Percentiles rank a stretch among this genome's conserved stretches.
phyloP scores from a whole-genome alignment of 2,888 invertebrate genomes.

The Thereva unica region DNA sequence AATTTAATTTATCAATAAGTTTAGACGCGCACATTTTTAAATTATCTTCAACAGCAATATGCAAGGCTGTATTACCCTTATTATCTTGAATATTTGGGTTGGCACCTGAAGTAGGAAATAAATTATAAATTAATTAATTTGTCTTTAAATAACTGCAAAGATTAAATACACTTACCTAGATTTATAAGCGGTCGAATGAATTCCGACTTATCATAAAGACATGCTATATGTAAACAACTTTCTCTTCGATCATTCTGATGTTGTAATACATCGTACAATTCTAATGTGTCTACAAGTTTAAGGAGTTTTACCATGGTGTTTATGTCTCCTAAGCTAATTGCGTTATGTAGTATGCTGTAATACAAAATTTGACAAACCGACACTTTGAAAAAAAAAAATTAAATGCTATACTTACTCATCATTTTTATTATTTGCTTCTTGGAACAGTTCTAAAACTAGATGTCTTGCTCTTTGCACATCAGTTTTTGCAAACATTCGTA shows the following conservation, averaged over 20 bases:
- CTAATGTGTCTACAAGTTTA: slow-evolving; percentile 50
- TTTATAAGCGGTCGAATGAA: slow-evolving; percentile 52
- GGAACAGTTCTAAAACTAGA: slow-evolving; percentile 32
- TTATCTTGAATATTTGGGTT: slow-evolving; percentile 59
- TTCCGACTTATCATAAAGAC: slow-evolving; percentile 49
- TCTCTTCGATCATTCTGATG: slow-evolving; percentile 59
- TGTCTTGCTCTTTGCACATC: slow-evolving; percentile 13
- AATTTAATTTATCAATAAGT: slow-evolving; percentile 47
- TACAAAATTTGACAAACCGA: slow-evolving; percentile 47
- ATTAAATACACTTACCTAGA: slow-evolving; percentile 44
- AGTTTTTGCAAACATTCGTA: slow-evolving; percentile 4
- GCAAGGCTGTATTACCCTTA: slow-evolving; percentile 57
- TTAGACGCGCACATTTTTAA: slow-evolving; percentile 48
- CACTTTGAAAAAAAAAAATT: background rate
- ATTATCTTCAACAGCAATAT: slow-evolving; percentile 57
- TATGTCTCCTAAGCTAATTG: slow-evolving; percentile 46
- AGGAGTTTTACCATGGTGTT: slow-evolving; percentile 49
- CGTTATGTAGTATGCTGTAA: slow-evolving; percentile 51
- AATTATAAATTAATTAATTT: background rate
- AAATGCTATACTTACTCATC: slow-evolving; percentile 35
- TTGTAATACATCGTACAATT: slow-evolving; percentile 55
- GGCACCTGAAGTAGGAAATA: slow-evolving; percentile 47
- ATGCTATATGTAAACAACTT: slow-evolving; percentile 62
- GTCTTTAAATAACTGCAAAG: background rate
- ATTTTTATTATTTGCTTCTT: slow-evolving; percentile 31